Conservation (phyloP, 2,888 invertebrate species). For the Dryadula phaetusa region DNA sequence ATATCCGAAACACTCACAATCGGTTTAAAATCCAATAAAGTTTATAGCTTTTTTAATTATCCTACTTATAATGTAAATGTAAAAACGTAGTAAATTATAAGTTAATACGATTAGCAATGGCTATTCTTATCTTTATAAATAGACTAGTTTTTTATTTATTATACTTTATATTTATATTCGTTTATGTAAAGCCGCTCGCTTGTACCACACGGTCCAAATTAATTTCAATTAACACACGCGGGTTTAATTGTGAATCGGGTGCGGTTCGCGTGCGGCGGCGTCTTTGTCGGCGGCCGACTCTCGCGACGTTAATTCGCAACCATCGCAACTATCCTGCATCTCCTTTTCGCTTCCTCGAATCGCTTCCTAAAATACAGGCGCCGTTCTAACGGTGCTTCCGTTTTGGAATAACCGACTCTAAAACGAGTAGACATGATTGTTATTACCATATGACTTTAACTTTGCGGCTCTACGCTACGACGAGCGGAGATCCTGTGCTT, state of each 20-base stretch:
- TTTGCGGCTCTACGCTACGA: conserved; percentile 75
- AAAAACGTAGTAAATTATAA: conserved; percentile 25
- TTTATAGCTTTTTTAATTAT: conserved; percentile 26
- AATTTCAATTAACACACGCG: conserved; percentile 84
- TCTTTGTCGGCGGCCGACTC: conserved; percentile 73
- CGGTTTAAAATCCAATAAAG: conserved; percentile 15
- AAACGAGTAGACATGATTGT: conserved; percentile 54
- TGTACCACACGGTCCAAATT: conserved; percentile 76
- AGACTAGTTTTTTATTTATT: not conserved
- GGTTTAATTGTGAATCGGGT: conserved; percentile 82
- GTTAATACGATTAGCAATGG: conserved; percentile 1
- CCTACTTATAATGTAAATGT: conserved; percentile 18
- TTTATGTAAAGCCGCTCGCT: conserved; percentile 49
- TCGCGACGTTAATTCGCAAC: conserved; percentile 70
- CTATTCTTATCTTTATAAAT: conserved; percentile 15
- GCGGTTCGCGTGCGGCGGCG: conserved; percentile 80
- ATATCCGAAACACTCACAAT: conserved; percentile 11
- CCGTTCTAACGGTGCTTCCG: conserved; percentile 56
- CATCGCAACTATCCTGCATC: conserved; percentile 46
- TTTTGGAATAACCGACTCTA: conserved; percentile 61
- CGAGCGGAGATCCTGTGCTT: conserved; percentile 79
- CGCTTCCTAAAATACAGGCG: conserved; percentile 81
- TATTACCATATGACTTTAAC: conserved; percentile 57
- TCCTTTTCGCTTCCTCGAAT: conserved; percentile 75
- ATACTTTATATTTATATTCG: not conserved